A percentile compares a stretch with the other conserved stretches of the same genome.
Evolutionary conservation across 2,797 vertebrate genomes (phyloP).

Genomic region (Dipus sagitta): DNA sequence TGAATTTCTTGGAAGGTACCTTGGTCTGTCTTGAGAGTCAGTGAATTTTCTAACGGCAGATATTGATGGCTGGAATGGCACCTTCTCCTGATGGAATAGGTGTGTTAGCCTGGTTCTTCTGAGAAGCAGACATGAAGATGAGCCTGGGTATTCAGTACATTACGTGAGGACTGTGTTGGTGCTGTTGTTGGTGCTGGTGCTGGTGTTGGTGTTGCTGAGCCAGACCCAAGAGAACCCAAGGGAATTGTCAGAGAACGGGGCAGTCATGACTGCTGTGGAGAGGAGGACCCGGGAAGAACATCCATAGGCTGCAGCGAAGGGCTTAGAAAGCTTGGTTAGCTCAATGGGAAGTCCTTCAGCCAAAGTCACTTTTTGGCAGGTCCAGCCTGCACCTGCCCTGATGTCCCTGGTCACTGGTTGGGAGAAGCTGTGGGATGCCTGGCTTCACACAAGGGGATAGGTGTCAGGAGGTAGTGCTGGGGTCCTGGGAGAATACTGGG

Average conservation of each 20-base stretch:
- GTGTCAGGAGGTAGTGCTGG: neutral
- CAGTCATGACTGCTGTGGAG: neutral
- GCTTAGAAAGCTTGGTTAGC: neutral
- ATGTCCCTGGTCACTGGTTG: neutral
- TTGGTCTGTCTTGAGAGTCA: constrained; percentile 3
- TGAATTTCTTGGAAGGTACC: neutral
- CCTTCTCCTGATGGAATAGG: neutral
- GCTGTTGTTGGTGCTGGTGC: too few relatives aligned
- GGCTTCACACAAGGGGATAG: too few relatives aligned
- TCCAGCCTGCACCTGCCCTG: neutral
- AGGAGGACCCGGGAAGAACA: neutral
- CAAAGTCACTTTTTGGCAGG: neutral
- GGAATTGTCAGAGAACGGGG: neutral
- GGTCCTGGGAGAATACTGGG: neutral
- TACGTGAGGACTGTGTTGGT: neutral
- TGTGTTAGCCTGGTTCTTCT: neutral
- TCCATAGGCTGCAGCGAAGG: neutral
- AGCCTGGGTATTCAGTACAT: neutral
- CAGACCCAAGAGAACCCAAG: neutral
- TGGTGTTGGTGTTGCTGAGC: neutral
- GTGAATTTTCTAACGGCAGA: neutral
- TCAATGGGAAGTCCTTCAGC: neutral
- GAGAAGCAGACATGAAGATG: neutral
- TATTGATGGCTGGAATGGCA: neutral
- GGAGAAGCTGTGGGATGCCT: neutral